phyloP scores from a whole-genome alignment of 2,888 invertebrate genomes.

The Nasonia oneida region DNA sequence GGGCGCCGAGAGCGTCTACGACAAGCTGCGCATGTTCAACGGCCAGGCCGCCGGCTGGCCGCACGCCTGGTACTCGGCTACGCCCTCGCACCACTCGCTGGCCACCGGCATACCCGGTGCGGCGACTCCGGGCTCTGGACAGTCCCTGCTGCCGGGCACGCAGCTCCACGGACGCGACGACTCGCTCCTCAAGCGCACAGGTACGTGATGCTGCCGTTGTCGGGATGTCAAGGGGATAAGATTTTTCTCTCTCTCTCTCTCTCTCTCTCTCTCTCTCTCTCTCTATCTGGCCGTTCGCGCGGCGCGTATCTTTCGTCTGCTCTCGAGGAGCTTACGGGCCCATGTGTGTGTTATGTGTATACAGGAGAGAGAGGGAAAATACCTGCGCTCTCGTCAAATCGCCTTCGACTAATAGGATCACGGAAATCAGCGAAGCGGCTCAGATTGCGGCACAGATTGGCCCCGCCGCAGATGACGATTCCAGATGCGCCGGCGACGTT shows the following conservation, averaged over 20 bases:
- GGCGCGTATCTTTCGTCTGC: background rate
- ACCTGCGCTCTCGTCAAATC: slow-evolving; percentile 70
- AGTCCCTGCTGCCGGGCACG: slow-evolving; percentile 77
- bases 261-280: too few relatives aligned
- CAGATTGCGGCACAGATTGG: slow-evolving; percentile 74
- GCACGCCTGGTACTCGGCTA: slow-evolving; percentile 93
- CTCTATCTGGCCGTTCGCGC: too few relatives aligned
- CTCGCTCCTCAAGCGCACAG: slow-evolving; percentile 76
- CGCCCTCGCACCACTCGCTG: slow-evolving; percentile 85
- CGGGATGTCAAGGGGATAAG: slow-evolving; percentile 12
- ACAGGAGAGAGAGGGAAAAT: slow-evolving; percentile 61
- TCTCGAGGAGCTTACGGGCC: slow-evolving; percentile 33
- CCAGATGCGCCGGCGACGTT: slow-evolving; percentile 71
- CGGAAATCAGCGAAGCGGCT: slow-evolving; percentile 73
- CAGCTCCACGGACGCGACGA: slow-evolving; percentile 80
- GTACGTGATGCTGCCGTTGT: slow-evolving; percentile 66
- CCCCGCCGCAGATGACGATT: slow-evolving; percentile 71
- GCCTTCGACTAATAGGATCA: slow-evolving; percentile 76
- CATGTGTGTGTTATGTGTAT: slow-evolving; percentile 14
- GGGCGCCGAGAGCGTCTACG: slow-evolving; percentile 93
- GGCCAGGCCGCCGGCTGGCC: slow-evolving; percentile 90
- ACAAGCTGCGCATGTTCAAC: slow-evolving; percentile 97
- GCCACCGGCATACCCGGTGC: slow-evolving; percentile 75
- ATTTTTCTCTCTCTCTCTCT: background rate
- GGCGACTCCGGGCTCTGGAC: slow-evolving; percentile 75